Evolutionary conservation across 2,113 vertebrate species (phyloP).

Genomic region (Columba janthina): DNA sequence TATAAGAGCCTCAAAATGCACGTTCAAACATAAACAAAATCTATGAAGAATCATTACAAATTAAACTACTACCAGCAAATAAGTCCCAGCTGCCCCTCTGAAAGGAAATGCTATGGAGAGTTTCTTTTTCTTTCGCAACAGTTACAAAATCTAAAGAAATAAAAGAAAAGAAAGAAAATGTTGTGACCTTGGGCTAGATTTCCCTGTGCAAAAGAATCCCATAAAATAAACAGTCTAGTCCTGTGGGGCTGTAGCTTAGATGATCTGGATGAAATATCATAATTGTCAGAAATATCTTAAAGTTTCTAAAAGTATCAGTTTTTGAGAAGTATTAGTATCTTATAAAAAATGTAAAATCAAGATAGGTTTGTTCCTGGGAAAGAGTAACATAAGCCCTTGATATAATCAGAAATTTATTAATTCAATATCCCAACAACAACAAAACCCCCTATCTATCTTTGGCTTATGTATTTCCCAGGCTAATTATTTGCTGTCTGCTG

Average conservation of each 20-base stretch:
- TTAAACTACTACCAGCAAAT: neutral
- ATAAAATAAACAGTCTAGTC: neutral
- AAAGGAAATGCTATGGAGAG: neutral
- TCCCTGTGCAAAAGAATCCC: neutral
- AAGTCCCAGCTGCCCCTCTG: neutral
- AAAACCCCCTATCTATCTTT: neutral
- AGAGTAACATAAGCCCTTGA: neutral
- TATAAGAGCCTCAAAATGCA: neutral
- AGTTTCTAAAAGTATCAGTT: neutral
- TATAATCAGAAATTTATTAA: neutral
- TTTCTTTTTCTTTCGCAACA: neutral
- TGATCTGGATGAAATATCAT: neutral
- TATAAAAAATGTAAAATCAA: neutral
- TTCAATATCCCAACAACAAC: neutral
- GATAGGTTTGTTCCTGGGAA: neutral
- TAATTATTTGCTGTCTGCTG: neutral
- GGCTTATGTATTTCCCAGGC: neutral
- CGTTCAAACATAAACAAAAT: neutral
- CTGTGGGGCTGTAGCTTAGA: neutral
- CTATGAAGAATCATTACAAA: neutral
- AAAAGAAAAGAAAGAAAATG: neutral
- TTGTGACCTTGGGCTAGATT: neutral
- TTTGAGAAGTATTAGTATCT: neutral
- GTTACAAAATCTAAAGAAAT: neutral
- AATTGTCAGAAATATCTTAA: neutral